Evolutionary conservation across 2,113 vertebrate genomes (phyloP).

Genomic region (Platysternon megacephalum): DNA sequence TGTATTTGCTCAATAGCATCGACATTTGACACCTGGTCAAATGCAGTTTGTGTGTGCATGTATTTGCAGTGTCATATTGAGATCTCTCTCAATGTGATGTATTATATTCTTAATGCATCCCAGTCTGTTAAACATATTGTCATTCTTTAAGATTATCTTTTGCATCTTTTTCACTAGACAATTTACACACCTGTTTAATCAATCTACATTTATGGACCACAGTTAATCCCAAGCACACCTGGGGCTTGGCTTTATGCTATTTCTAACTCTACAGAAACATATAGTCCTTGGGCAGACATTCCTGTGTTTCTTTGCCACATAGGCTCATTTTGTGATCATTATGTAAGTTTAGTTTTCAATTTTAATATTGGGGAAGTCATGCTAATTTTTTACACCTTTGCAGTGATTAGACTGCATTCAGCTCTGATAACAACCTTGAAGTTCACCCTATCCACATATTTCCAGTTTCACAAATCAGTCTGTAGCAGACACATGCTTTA

Average conservation of each 20-base stretch:
- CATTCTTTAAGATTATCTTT: background rate
- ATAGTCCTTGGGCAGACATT: background rate
- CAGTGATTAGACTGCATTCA: background rate
- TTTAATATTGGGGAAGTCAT: fast-evolving
- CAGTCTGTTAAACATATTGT: background rate
- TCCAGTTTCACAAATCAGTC: background rate
- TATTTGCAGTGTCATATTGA: background rate
- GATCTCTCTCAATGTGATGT: background rate
- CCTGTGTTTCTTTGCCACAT: background rate
- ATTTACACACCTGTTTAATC: background rate
- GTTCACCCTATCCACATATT: background rate
- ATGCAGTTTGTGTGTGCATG: background rate
- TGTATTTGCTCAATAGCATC: background rate
- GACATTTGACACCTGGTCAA: background rate
- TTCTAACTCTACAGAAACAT: background rate
- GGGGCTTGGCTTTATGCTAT: background rate
- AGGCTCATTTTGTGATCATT: background rate
- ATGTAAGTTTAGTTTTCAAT: background rate
- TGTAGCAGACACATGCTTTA: fast-evolving
- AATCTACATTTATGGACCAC: background rate
- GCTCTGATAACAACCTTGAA: fast-evolving
- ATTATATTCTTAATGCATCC: background rate
- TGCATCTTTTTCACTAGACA: background rate
- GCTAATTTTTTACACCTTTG: background rate
- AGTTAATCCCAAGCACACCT: background rate